These are phyloP conservation scores for Aphrocallistes beatrix DNA, from an alignment of 37 sponge, comb jelly and placozoan species.

Conservation along the genomic window DNA sequence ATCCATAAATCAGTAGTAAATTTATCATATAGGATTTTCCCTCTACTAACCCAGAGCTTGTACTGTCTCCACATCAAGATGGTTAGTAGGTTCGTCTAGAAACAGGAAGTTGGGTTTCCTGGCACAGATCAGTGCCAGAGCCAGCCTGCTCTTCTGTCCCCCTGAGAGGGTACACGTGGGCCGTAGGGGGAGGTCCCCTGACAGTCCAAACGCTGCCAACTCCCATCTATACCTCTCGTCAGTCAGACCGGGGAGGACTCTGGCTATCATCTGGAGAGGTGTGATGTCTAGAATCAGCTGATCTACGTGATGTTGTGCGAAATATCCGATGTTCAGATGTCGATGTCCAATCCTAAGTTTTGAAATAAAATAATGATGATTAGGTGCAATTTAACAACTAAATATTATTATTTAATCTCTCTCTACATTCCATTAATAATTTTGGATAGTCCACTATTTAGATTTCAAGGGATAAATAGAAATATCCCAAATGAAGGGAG, in stretches of 20 bases:
- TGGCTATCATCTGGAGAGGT: constrained; percentile 51
- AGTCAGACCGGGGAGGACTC: constrained; percentile 20
- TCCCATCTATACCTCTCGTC: constrained; percentile 59
- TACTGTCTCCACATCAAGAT: constrained; percentile 79
- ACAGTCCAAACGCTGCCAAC: constrained; percentile 64
- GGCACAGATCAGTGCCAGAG: constrained; percentile 51
- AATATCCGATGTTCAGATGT: constrained; percentile 62
- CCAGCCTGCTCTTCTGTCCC: constrained; percentile 73
- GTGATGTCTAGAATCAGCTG: constrained; percentile 63
- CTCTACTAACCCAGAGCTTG: constrained; percentile 28
- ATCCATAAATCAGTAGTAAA: constrained; percentile 15
- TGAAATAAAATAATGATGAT: too few relatives aligned
- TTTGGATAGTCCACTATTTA: too few relatives aligned
- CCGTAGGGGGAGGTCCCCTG: constrained; percentile 72
- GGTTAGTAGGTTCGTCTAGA: constrained; percentile 88
- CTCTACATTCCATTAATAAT: too few relatives aligned
- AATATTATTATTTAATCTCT: too few relatives aligned
- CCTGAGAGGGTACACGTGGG: constrained; percentile 68
- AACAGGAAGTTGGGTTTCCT: constrained; percentile 63
- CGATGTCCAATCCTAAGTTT: not conserved
- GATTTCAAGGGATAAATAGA: too few relatives aligned
- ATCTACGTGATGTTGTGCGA: constrained; percentile 85
- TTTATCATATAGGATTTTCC: constrained; percentile 25
- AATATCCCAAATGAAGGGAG: too few relatives aligned
- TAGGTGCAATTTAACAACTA: too few relatives aligned